Percentiles rank a stretch among this genome's conserved stretches.
phyloP scores from a whole-genome alignment of 30 jellyfish, hydroid and myxozoan species.

The Chrysaora quinquecirrha region DNA sequence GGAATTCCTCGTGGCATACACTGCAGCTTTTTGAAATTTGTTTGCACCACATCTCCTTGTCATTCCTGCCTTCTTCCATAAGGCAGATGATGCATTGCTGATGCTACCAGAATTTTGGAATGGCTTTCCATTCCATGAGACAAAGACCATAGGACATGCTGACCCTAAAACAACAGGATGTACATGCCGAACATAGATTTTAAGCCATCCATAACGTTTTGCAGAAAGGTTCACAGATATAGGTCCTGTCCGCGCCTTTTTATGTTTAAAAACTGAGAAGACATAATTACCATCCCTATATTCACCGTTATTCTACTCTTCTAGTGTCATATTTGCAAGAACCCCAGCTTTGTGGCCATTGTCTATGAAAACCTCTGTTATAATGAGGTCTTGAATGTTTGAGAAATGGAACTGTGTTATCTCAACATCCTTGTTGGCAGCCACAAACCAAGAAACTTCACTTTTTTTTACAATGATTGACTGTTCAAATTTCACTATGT shows the following conservation, averaged over 20 bases:
- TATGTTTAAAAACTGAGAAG: not conserved
- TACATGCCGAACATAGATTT: not conserved
- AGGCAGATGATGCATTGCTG: not conserved
- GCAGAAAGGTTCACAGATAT: not conserved
- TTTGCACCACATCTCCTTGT: not conserved
- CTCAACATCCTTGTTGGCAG: not conserved
- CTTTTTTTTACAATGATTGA: not conserved
- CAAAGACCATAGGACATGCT: not conserved
- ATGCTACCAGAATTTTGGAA: not conserved
- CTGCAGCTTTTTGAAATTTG: not conserved
- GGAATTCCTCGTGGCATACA: not conserved
- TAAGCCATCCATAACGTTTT: not conserved
- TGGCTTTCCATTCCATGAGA: not conserved
- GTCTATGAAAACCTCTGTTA: not conserved
- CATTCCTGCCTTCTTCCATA: not conserved
- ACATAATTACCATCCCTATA: not conserved
- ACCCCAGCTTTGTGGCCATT: not conserved
- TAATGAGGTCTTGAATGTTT: not conserved
- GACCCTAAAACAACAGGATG: not conserved
- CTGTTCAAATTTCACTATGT: not conserved
- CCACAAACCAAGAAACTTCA: not conserved
- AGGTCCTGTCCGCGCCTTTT: not conserved
- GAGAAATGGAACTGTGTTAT: not conserved
- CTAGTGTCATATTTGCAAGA: not conserved
- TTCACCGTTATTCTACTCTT: not conserved